Evolutionary conservation across 2,797 vertebrate species (phyloP), one percentile per base, ranked within the genome.

Genomic region (Ctenosaura bakeri): DNA sequence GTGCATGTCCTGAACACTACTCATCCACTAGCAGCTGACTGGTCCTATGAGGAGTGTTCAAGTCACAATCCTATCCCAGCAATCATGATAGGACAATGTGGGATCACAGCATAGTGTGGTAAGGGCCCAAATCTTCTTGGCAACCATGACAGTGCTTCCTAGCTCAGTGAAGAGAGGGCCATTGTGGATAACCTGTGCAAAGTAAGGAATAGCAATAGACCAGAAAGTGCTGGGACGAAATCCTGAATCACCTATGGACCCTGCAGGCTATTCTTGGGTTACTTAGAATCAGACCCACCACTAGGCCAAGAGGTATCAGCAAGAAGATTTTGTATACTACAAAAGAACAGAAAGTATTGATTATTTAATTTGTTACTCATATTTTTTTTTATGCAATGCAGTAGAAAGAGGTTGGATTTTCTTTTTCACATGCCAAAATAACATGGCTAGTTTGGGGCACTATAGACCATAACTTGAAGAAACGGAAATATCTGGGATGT

Each of bases 121-220:
- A 46, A 46, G 4, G 42, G 42, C 4, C 4, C 42, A 46, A 46
- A 46, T 1, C 0, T 4, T 3, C 12, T 0, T 4, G 80, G 4
- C 22, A 87, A 66, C 77, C 83, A 0, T 0, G 0, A 0, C 3
- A 79, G 56, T n/a, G 7, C 24, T 16, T 50, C 6, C 29, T 14
- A 46, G 13, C 26, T 9, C 12, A 29, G 50, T 52, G 24, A 29
- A 64, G 56, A 42, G 54, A 64, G 1, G 0, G 4, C 22, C 62
- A 29, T 22, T 83, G 32, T 79, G 7, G 46, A 29, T 18, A 89
- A 6, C 2, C n/a, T 42, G 50, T 14, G 12, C 13, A 54, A 9
- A 56, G 16, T 3, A 12, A 83, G 14, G 5, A 32, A 71, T n/a
- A 85, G 3, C 62, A 10, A 29, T 50, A 42, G 42, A 84, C 18